These are phyloP conservation scores for Nerophis lumbriciformis DNA, from an alignment of 2,113 vertebrate genomes.

Conservation along the genomic window DNA sequence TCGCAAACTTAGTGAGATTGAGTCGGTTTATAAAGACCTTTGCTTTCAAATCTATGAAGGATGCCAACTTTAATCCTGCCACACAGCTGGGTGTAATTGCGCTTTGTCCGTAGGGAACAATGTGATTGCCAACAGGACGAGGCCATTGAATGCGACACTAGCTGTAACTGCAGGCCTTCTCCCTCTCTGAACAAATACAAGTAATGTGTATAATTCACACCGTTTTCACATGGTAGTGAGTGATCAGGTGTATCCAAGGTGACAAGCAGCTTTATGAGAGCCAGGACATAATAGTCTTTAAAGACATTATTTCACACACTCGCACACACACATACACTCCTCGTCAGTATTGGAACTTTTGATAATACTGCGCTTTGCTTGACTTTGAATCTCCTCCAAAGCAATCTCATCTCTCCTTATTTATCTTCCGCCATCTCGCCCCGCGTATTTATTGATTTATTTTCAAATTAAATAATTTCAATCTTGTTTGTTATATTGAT, in stretches of 20 bases:
- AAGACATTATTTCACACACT: conserved; percentile 48
- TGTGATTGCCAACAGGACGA: conserved; percentile 23
- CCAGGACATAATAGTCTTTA: conserved; percentile 56
- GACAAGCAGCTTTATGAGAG: conserved; percentile 60
- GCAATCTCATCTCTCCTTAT: conserved; percentile 42
- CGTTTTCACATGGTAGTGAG: conserved; percentile 53
- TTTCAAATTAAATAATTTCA: conserved; percentile 28
- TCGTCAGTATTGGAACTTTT: conserved; percentile 32
- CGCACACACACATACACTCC: conserved; percentile 42
- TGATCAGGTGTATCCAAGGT: conserved; percentile 56
- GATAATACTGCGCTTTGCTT: conserved; percentile 46
- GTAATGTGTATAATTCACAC: conserved; percentile 36
- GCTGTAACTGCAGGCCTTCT: conserved; percentile 43
- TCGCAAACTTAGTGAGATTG: conserved; percentile 58
- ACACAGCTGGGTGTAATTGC: conserved; percentile 47
- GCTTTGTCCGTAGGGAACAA: conserved; percentile 34
- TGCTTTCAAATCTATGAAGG: conserved; percentile 50
- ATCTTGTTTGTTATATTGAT: conserved; percentile 25
- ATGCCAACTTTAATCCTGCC: conserved; percentile 49
- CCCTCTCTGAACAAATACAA: neutral
- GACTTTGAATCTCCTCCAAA: conserved; percentile 51
- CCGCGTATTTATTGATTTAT: conserved; percentile 41
- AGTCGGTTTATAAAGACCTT: conserved; percentile 59
- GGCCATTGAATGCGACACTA: conserved; percentile 33
- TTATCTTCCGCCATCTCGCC: conserved; percentile 22